Percentiles rank a stretch among this genome's conserved stretches.
Evolutionary conservation across 2,797 vertebrate species (phyloP).

Genomic region (Chaenodraco wilsoni): DNA sequence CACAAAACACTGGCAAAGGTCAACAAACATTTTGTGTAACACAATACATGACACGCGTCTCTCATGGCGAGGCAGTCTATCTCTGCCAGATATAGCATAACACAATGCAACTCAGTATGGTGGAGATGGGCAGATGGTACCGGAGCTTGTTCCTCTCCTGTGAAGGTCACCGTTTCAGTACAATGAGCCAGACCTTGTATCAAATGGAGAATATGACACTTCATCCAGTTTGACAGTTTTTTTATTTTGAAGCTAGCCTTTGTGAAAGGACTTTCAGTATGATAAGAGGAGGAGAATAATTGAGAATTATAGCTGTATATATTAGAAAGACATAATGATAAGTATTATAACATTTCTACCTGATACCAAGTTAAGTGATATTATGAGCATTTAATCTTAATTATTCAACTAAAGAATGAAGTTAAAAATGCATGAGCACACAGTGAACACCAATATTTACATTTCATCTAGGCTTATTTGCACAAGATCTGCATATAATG

Average conservation of each 20-base stretch:
- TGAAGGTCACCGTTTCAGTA: background rate
- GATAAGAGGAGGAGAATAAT: background rate
- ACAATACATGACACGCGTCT: conserved; percentile 28
- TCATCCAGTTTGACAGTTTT: background rate
- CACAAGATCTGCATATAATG: too few species aligned
- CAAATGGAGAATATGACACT: too few species aligned
- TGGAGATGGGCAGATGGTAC: background rate
- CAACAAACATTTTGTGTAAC: conserved; percentile 48
- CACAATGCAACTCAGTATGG: background rate
- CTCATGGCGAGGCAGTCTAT: conserved; percentile 14
- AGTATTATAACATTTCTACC: too few species aligned
- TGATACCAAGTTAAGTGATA: too few species aligned
- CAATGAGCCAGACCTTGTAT: background rate
- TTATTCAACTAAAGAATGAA: too few species aligned
- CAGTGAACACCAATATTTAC: too few species aligned
- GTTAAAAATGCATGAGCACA: too few species aligned
- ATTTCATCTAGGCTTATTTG: too few species aligned
- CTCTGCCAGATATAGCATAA: background rate
- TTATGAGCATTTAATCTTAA: too few species aligned
- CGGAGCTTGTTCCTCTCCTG: background rate
- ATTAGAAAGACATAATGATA: too few species aligned
- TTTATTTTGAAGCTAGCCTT: background rate
- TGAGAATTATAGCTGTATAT: background rate
- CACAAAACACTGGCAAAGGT: conserved; percentile 48
- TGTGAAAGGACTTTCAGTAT: background rate